phyloP scores from a whole-genome alignment of 2,797 vertebrate genomes.

The Lagodon rhomboides region DNA sequence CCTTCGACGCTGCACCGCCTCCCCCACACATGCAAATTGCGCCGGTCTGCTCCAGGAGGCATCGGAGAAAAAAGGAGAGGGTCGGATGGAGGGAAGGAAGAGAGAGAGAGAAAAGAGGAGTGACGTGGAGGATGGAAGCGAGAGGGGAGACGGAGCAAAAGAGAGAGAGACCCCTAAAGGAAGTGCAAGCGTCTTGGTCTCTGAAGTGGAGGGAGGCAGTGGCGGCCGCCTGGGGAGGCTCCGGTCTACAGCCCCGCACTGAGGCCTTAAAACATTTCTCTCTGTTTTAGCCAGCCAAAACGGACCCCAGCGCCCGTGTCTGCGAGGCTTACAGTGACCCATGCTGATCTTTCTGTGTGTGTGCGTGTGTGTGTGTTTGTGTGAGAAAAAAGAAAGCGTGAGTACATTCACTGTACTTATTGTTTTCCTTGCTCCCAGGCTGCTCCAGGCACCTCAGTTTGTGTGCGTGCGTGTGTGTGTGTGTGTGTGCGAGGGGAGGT shows the following conservation, averaged over 20 bases:
- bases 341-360: constrained; percentile 79
- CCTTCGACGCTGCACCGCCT: constrained; percentile 78
- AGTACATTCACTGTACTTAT: constrained; percentile 79
- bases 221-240: constrained; percentile 76
- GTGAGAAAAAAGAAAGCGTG: constrained; percentile 66
- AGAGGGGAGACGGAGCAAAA: constrained; percentile 50
- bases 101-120: constrained; percentile 56
- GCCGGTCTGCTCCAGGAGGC: constrained; percentile 75
- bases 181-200: constrained; percentile 71
- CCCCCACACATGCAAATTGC: constrained; percentile 87
- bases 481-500: constrained; percentile 69
- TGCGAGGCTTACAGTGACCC: constrained; percentile 85
- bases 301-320: constrained; percentile 80
- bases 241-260: constrained; percentile 67
- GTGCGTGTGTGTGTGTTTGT: constrained; percentile 53
- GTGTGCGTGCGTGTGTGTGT: constrained; percentile 60
- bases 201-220: constrained; percentile 76
- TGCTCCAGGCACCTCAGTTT: constrained; percentile 80
- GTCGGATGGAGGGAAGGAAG: constrained; percentile 63
- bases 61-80: constrained; percentile 64
- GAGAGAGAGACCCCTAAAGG: constrained; percentile 80
- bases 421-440: constrained; percentile 83
- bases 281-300: constrained; percentile 81
- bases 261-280: constrained; percentile 83
- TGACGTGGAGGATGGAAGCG: constrained; percentile 64